Conservation (phyloP, 2,113 vertebrate genomes). For the Hymenochirus boettgeri region DNA sequence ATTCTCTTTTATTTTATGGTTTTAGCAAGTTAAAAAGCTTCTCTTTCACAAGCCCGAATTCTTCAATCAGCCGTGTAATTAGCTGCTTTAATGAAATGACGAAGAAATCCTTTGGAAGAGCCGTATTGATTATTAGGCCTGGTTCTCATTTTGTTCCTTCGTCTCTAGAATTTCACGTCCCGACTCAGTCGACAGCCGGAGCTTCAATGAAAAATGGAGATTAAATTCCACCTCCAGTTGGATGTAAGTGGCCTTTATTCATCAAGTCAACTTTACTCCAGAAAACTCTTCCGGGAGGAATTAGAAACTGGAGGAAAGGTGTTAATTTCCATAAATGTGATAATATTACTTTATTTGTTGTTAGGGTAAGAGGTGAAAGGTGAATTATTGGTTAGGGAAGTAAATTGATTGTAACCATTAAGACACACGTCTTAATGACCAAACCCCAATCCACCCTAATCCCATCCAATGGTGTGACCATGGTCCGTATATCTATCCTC, state of each 20-base stretch:
- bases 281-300: no score
- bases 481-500: no score
- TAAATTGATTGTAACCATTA: no score
- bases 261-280: background rate
- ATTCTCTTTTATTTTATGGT: no score
- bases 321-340: no score
- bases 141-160: background rate
- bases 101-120: background rate
- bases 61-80: background rate
- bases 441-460: no score
- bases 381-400: no score
- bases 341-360: no score
- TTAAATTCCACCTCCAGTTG: background rate
- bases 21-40: background rate
- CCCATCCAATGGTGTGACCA: no score
- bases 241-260: background rate
- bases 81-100: slow-evolving; percentile 4
- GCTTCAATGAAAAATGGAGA: background rate
- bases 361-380: no score
- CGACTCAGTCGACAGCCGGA: background rate
- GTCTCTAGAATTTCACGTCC: background rate
- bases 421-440: no score
- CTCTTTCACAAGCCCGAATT: background rate
- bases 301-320: no score
- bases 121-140: background rate